These are phyloP conservation scores for Scaptomyza pallida DNA, from an alignment of 1,140 invertebrate species.

Conservation along the genomic window DNA sequence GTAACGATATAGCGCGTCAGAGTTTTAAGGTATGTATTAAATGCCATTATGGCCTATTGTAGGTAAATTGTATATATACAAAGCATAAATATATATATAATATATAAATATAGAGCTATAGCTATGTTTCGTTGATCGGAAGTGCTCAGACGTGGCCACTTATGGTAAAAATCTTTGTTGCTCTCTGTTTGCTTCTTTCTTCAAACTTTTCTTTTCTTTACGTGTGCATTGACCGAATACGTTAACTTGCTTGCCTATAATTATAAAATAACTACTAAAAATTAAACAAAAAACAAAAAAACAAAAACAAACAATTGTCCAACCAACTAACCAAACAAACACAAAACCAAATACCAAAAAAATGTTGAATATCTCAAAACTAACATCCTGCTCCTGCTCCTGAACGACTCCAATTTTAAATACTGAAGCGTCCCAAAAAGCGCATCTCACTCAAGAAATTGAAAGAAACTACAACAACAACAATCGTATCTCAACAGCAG, in stretches of 20 bases:
- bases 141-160: constrained; percentile 67
- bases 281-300: constrained; percentile 21
- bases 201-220: constrained; percentile 57
- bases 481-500: constrained; percentile 82
- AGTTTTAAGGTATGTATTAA: constrained; percentile 87
- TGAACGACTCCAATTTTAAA: constrained; percentile 41
- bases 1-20: constrained; percentile 90
- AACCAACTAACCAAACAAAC: constrained; percentile 42
- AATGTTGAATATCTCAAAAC: constrained; percentile 30
- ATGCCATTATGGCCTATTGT: constrained; percentile 3
- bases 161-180: constrained; percentile 79
- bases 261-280: constrained; percentile 27
- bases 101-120: constrained; percentile 46
- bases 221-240: constrained; percentile 49
- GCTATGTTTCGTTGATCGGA: constrained; percentile 60
- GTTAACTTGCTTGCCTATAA: constrained; percentile 49
- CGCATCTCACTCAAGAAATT: constrained; percentile 77
- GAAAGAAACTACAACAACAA: constrained; percentile 68
- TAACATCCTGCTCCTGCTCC: constrained; percentile 29
- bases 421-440: constrained; percentile 78
- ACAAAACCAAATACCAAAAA: constrained; percentile 25
- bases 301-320: constrained; percentile 28
- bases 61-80: constrained; percentile 40
- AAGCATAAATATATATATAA: constrained; percentile 32
- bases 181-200: constrained; percentile 80